A percentile compares a stretch with the other conserved stretches of the same genome.
Evolutionary conservation across 2,797 vertebrate genomes (phyloP).

Genomic region (Aulostomus chinensis): DNA sequence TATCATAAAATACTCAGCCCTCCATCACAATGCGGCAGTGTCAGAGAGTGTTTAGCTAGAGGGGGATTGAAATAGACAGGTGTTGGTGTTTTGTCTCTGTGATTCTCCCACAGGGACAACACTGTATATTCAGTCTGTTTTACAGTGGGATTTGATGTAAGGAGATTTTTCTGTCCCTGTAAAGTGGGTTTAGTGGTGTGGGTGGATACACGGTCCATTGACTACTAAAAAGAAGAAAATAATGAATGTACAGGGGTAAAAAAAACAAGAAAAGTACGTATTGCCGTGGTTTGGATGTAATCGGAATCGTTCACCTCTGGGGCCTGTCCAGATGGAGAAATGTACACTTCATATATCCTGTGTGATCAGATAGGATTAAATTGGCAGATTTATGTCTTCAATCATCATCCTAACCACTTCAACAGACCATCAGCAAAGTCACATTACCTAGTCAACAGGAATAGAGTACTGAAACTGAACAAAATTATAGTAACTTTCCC

Average conservation of each 20-base stretch:
- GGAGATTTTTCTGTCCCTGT: constrained; percentile 9
- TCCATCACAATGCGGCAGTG: constrained; percentile 10
- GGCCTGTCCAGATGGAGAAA: neutral
- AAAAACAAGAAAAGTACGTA: neutral
- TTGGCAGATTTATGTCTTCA: no score
- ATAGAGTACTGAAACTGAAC: no score
- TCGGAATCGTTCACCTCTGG: constrained; percentile 2
- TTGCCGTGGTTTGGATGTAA: neutral
- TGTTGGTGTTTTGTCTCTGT: constrained; percentile 31
- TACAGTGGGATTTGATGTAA: constrained; percentile 16
- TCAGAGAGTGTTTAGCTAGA: constrained; percentile 21
- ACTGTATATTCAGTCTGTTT: constrained; percentile 17
- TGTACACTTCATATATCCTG: no score
- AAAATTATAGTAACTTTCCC: no score
- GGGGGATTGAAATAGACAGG: constrained; percentile 20
- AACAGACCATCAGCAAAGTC: no score
- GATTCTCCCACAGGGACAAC: constrained; percentile 9
- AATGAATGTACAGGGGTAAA: neutral
- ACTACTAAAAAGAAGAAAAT: constrained; percentile 2
- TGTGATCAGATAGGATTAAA: no score
- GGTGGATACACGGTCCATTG: constrained; percentile 14
- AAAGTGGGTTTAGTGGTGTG: constrained; percentile 25
- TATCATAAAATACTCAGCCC: constrained; percentile 18
- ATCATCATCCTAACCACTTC: no score
- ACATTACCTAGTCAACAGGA: no score